phyloP scores from a whole-genome alignment of 2,797 vertebrate genomes.

The Gila robusta region DNA sequence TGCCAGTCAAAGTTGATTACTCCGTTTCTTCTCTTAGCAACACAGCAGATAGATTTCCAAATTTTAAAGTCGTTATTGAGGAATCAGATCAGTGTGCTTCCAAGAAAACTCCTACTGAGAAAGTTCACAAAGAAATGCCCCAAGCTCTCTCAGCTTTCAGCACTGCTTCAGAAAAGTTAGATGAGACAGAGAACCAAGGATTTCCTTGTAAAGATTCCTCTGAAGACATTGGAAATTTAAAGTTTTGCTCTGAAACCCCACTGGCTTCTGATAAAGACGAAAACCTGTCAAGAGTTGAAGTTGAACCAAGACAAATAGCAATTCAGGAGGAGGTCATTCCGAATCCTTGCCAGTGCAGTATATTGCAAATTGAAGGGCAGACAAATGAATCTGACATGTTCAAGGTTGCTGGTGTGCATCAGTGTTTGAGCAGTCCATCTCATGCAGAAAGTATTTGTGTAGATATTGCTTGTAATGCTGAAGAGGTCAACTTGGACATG shows the following conservation, averaged over 20 bases:
- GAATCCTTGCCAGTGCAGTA: neutral
- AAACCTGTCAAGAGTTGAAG: neutral
- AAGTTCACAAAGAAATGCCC: neutral
- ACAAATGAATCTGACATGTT: conserved; percentile 18
- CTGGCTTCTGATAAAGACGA: neutral
- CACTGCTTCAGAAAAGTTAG: neutral
- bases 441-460: neutral
- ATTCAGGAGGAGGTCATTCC: neutral
- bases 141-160: neutral
- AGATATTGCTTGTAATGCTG: neutral
- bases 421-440: neutral
- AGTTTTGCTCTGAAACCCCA: neutral
- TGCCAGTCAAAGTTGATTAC: neutral
- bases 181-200: neutral
- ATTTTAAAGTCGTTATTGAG: neutral
- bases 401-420: neutral
- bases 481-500: conserved; percentile 24
- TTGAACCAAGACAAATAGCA: conserved; percentile 8
- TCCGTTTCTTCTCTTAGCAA: neutral
- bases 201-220: neutral
- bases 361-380: conserved; percentile 5
- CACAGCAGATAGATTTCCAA: neutral
- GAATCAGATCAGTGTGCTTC: conserved; percentile 16
- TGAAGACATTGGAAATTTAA: neutral
- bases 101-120: conserved; percentile 4